These are phyloP conservation scores for Temnothorax longispinosus DNA, from an alignment of 1,140 invertebrate genomes.

Conservation along the genomic window DNA sequence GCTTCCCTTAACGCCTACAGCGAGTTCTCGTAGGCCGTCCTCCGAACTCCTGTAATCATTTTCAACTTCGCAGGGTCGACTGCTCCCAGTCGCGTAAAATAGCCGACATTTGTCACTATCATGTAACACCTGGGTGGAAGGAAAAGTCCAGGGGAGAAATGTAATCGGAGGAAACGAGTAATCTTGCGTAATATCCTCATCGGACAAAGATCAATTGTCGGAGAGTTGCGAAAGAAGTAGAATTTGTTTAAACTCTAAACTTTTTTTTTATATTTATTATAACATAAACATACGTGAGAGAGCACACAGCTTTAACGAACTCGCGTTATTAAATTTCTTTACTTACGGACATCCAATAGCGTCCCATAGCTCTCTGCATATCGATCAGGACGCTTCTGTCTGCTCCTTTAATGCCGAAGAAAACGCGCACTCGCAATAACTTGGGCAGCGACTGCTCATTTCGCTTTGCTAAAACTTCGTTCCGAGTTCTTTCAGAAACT, in stretches of 20 bases:
- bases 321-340: slow-evolving; percentile 49
- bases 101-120: slow-evolving; percentile 6
- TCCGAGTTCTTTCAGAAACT: slow-evolving; percentile 68
- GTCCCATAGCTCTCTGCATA: slow-evolving; percentile 71
- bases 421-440: slow-evolving; percentile 61
- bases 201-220: neutral
- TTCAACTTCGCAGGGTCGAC: slow-evolving; percentile 5
- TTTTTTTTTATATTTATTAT: neutral
- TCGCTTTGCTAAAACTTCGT: slow-evolving; percentile 57
- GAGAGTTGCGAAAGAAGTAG: neutral
- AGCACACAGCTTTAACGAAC: neutral
- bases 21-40: slow-evolving; percentile 65
- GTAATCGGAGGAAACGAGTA: slow-evolving; percentile 27
- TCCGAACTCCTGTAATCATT: slow-evolving; percentile 45
- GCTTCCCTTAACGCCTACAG: slow-evolving; percentile 65
- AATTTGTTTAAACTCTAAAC: neutral
- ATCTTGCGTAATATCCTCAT: slow-evolving; percentile 7
- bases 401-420: slow-evolving; percentile 66
- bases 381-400: slow-evolving; percentile 68
- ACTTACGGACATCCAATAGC: slow-evolving; percentile 74
- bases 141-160: slow-evolving; percentile 24
- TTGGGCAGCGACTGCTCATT: slow-evolving; percentile 41
- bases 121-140: slow-evolving; percentile 49
- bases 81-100: neutral
- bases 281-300: neutral